Evolutionary conservation across 2,888 invertebrate genomes (phyloP).

Genomic region (Sturmia bella): DNA sequence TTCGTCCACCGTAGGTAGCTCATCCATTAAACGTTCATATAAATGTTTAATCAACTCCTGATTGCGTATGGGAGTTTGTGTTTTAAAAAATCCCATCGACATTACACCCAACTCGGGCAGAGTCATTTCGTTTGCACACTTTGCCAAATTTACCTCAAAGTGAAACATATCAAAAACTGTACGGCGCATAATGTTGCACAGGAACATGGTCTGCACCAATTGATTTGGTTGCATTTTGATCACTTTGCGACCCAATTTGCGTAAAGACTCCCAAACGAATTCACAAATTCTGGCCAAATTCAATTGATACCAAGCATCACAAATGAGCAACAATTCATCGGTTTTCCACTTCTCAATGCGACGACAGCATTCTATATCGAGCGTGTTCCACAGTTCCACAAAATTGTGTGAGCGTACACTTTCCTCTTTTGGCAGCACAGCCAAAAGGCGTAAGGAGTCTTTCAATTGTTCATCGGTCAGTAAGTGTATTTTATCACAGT

Average conservation of each 20-base stretch:
- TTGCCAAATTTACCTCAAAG: slow-evolving; percentile 84
- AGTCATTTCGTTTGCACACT: slow-evolving; percentile 83
- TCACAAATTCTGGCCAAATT: slow-evolving; percentile 83
- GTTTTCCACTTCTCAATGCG: slow-evolving; percentile 83
- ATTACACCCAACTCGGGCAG: slow-evolving; percentile 87
- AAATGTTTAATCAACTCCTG: slow-evolving; percentile 82
- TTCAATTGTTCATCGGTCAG: slow-evolving; percentile 84
- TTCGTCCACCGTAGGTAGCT: slow-evolving; percentile 84
- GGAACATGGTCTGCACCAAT: slow-evolving; percentile 87
- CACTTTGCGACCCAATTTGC: slow-evolving; percentile 84
- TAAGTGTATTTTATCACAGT: slow-evolving; percentile 83
- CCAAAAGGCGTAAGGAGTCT: slow-evolving; percentile 83
- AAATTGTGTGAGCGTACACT: slow-evolving; percentile 84
- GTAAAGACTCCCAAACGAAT: slow-evolving; percentile 83
- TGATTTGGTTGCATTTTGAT: slow-evolving; percentile 84
- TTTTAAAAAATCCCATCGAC: slow-evolving; percentile 90
- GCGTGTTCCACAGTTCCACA: slow-evolving; percentile 85
- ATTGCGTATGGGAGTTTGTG: slow-evolving; percentile 85
- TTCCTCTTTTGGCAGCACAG: slow-evolving; percentile 83
- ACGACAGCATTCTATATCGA: slow-evolving; percentile 86
- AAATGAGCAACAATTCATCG: slow-evolving; percentile 84
- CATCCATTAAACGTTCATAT: slow-evolving; percentile 83
- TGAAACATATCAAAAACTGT: slow-evolving; percentile 85
- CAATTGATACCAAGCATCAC: slow-evolving; percentile 86
- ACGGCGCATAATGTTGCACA: slow-evolving; percentile 84